Evolutionary conservation across 2,888 invertebrate species (phyloP), one percentile per base, ranked within the genome.

Genomic region (Acanthococcus lagerstroemiae): DNA sequence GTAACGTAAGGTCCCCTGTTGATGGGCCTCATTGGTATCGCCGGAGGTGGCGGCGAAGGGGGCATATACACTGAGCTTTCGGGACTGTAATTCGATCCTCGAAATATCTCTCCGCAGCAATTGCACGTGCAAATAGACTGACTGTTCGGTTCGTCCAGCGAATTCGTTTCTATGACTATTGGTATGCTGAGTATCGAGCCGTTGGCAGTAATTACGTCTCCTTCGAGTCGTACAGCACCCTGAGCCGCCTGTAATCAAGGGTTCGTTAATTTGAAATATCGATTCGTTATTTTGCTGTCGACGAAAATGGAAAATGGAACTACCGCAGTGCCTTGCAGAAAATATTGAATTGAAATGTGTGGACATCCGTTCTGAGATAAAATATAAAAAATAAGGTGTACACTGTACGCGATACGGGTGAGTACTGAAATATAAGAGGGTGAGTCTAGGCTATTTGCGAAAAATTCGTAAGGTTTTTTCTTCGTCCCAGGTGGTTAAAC

Each of bases 161-260:
- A 77, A 71, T 75, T 73, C 70, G 76, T 76, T 70, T 77, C 77
- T 70, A 75, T 77, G 55, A 78, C 76, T 61, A 77, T 73, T 67
- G 78, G 78, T 65, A 90, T 90, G 71, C 91, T 86, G 72, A 92
- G 78, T 73, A 93, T 90, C 71, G 88, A 92, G 68, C 92, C 92
- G 74, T 93, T 93, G 52, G 92, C 90, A 68, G 92, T 93, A 77
- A 96, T 96, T 72, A 96, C 93, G 81, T 96, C 96, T 69, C 96
- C 95, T 76, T 97, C 95, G 69, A 97, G 79, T 68, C 94, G 83
- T 22, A 97, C 95, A 67, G 95, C 94, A 57, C 92, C 94, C 75
- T 93, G 90, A 70, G 95, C 88, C 68, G 95, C 95, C 85, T 93
- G 81, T 58, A 76, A 74, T 68, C 68, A 65, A 67, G 30, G 54